Evolutionary conservation across 2,113 vertebrate genomes (phyloP), one percentile per base, ranked within the genome.

Genomic region (Solea senegalensis): DNA sequence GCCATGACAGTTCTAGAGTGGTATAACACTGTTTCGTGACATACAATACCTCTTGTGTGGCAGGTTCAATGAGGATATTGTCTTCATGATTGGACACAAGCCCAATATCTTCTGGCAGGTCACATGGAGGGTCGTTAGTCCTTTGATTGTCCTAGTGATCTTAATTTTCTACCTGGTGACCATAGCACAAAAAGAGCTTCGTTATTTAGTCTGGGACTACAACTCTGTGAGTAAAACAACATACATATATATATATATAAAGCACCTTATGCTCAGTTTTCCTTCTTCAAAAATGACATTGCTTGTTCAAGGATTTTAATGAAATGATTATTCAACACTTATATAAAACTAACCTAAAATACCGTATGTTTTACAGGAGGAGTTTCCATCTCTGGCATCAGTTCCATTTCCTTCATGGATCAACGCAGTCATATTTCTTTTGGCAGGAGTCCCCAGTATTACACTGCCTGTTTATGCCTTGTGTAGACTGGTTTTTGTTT

Each of bases 101-200:
- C 97, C 97, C 2, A 94, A 92, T 68, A 90, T 98, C 76, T 97
- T 96, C 93, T 99, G 97, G 97, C 97, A 99, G 83, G 7, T 83
- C 11, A 94, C 91, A 0, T 97, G 95, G 95, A 91, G 97, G 59
- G 53, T 95, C 45, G 2, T 96, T 78, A 98, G 97, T 61, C 97
- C 97, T 0, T 69, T 97, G 8, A 93, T 99, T 43, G 93, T 98
- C 93, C 56, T 98, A 78, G 88, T 95, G 44, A 97, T 99, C 70
- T 93, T 99, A 68, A 4, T 98, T 0, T 97, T 96, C 87, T 99
- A 95, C 87, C 91, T 99, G 43, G 93, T 96, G 69, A 93, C 94
- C 51, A 89, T 93, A 77, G 92, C 95, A 62, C 94, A 78, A 0
- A n/a, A 95, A 70, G 74, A 94, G 58, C 91, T 95, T 41, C 80